Conservation (phyloP, 2,797 vertebrate species). For the Peromyscus aztecus region DNA sequence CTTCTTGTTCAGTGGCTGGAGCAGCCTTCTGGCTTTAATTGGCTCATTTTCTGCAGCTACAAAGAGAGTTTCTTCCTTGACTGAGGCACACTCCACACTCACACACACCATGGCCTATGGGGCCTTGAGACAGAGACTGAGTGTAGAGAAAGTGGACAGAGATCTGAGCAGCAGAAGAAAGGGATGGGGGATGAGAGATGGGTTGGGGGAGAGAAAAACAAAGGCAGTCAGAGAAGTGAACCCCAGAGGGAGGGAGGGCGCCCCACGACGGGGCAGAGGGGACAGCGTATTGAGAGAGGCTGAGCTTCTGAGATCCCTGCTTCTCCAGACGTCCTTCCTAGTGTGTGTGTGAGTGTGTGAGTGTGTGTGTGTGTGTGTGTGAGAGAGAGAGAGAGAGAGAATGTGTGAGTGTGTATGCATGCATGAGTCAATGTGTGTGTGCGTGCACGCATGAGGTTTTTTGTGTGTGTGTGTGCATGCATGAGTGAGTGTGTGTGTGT, state of each 20-base stretch:
- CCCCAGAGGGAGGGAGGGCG: background rate
- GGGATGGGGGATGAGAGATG: background rate
- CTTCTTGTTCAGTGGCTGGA: background rate
- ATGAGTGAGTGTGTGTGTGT: background rate
- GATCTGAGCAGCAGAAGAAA: background rate
- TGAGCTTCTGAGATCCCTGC: too few species aligned
- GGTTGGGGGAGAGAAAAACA: background rate
- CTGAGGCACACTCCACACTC: background rate
- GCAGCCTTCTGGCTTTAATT: constrained; percentile 73
- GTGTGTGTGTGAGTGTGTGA: background rate
- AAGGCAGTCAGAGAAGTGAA: background rate
- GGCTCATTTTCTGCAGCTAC: constrained; percentile 70
- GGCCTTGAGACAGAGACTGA: constrained; percentile 1
- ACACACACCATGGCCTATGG: background rate
- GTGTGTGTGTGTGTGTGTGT: background rate
- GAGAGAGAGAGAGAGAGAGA: too few species aligned
- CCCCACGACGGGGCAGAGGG: fast-evolving
- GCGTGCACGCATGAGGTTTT: too few species aligned
- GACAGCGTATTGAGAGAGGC: background rate
- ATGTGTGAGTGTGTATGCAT: background rate
- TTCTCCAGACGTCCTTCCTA: background rate
- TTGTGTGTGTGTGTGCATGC: background rate
- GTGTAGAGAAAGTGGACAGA: background rate
- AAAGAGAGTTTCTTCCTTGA: background rate
- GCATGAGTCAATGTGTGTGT: background rate